Evolutionary conservation across 2,888 invertebrate genomes (phyloP).

Genomic region (Caenorhabditis panamensis): DNA sequence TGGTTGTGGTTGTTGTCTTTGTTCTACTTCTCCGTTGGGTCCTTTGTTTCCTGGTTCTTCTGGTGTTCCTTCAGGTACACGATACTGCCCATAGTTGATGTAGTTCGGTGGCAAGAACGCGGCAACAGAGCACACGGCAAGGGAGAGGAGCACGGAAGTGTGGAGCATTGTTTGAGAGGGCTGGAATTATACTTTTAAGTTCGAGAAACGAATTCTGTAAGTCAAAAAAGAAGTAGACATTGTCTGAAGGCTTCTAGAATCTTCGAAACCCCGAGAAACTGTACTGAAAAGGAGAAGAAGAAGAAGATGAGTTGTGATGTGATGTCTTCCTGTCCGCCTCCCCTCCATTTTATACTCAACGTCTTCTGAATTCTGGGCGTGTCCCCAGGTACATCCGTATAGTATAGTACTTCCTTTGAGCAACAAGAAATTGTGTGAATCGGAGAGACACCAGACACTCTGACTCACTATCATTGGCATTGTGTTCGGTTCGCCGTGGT

Average conservation of each 20-base stretch:
- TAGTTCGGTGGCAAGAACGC: neutral
- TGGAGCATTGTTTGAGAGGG: slow-evolving; percentile 6
- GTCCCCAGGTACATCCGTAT: neutral
- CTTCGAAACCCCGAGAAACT: neutral
- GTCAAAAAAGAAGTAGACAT: neutral
- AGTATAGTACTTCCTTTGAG: slow-evolving; percentile 1
- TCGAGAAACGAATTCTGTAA: neutral
- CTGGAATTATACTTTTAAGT: too few species aligned
- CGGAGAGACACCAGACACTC: neutral
- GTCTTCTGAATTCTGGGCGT: neutral
- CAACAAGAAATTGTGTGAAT: neutral
- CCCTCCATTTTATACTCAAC: neutral
- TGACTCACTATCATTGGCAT: neutral
- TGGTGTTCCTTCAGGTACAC: too few species aligned
- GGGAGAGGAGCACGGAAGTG: neutral
- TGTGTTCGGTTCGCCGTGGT: neutral
- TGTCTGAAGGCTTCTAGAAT: neutral
- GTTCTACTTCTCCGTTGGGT: too few species aligned
- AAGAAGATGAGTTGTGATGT: neutral
- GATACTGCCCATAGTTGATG: neutral
- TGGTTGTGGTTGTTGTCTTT: too few species aligned
- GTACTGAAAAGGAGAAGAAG: too few species aligned
- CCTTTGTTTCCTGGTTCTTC: neutral
- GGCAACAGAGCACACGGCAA: neutral
- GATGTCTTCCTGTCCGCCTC: neutral